These are phyloP conservation scores for Hemitrygon akajei DNA, from an alignment of 2,797 vertebrate genomes.

Conservation along the genomic window DNA sequence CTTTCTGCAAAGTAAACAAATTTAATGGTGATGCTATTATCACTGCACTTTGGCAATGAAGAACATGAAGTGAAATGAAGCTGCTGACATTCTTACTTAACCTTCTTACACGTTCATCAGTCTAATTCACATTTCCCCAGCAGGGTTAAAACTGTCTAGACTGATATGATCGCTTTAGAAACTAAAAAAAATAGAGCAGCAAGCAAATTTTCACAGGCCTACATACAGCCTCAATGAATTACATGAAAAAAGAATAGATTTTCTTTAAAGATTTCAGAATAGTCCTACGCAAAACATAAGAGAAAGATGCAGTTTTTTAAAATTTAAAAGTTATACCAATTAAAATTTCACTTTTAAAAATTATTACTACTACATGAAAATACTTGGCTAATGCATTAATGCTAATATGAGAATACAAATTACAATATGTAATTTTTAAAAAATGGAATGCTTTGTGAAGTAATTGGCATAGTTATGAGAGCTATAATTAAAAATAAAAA, in stretches of 20 bases:
- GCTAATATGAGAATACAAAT: background rate
- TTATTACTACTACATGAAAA: background rate
- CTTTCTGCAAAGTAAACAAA: constrained; percentile 18
- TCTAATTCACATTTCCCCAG: constrained; percentile 48
- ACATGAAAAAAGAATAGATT: background rate
- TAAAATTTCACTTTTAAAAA: background rate
- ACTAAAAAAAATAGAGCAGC: constrained; percentile 51
- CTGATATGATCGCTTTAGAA: constrained; percentile 47
- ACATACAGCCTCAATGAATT: background rate
- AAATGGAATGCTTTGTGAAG: background rate
- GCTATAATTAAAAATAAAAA: background rate
- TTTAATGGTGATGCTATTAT: constrained; percentile 7
- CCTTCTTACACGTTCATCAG: constrained; percentile 41
- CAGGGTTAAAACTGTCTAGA: constrained; percentile 53
- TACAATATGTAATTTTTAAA: background rate
- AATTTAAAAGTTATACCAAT: background rate
- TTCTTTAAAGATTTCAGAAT: background rate
- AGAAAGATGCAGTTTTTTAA: background rate
- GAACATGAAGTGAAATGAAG: constrained; percentile 10
- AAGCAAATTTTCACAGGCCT: constrained; percentile 55
- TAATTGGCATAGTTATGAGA: background rate
- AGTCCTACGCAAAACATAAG: background rate
- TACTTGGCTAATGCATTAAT: background rate
- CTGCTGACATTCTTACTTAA: background rate
- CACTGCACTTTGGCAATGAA: constrained; percentile 31